Percentiles rank a stretch among this genome's conserved stretches.
Evolutionary conservation across 1,140 invertebrate genomes (phyloP).

Genomic region (Drosophila nebulosa): DNA sequence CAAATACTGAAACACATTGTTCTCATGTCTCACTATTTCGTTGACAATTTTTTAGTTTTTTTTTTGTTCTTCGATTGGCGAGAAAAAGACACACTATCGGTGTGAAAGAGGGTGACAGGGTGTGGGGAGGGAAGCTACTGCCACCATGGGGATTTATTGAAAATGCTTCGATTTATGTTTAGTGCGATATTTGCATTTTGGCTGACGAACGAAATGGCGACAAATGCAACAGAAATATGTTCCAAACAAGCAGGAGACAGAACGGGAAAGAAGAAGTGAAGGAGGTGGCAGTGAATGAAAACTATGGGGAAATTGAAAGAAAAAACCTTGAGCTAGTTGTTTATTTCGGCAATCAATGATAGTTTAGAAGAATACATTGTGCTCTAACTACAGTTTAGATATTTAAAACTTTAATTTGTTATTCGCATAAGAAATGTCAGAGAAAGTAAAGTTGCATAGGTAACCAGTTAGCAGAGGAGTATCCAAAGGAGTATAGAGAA

Average conservation of each 20-base stretch:
- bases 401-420: background rate
- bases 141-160: conserved; percentile 58
- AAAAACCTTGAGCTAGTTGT: conserved; percentile 36
- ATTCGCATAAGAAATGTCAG: no score
- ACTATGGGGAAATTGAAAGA: background rate
- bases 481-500: background rate
- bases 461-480: no score
- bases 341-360: conserved; percentile 5
- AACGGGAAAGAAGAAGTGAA: background rate
- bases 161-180: conserved; percentile 76
- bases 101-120: background rate
- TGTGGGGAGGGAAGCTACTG: background rate
- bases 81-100: background rate
- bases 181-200: conserved; percentile 73
- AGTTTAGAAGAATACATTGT: background rate
- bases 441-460: no score
- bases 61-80: conserved; percentile 8
- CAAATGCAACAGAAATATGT: conserved; percentile 57
- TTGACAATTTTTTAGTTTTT: conserved; percentile 55
- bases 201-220: conserved; percentile 53
- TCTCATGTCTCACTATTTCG: conserved; percentile 58
- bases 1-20: conserved; percentile 69
- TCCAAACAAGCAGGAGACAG: conserved; percentile 12
- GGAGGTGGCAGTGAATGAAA: background rate
- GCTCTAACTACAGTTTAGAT: background rate